Conservation (phyloP, 53 echinoderm and acorn worm species). For the Hippasteria phrygiana region DNA sequence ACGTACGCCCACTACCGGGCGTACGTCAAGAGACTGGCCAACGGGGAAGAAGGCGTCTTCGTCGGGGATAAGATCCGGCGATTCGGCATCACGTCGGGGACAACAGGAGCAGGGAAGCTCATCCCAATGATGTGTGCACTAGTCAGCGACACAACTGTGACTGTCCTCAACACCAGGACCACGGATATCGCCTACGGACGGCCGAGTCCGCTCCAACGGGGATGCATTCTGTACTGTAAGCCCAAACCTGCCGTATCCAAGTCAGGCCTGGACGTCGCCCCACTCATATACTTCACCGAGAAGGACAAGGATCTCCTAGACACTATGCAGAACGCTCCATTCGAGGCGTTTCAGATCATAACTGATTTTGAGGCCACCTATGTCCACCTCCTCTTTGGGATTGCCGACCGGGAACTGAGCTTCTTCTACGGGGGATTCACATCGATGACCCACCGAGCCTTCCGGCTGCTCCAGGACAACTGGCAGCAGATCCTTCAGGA, state of each 20-base stretch:
- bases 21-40: constrained; percentile 54
- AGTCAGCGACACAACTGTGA: background rate
- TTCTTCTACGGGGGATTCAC: background rate
- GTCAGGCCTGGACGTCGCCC: constrained; percentile 50
- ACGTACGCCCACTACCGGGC: constrained; percentile 54
- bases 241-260: constrained; percentile 18
- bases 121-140: background rate
- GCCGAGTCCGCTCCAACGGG: constrained; percentile 59
- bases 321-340: background rate
- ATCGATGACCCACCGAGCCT: constrained; percentile 6
- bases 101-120: constrained; percentile 68
- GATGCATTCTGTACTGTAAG: constrained; percentile 53
- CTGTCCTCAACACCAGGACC: background rate
- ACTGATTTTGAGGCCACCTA: constrained; percentile 59
- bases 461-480: constrained; percentile 36
- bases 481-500: constrained; percentile 34
- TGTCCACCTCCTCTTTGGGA: constrained; percentile 31
- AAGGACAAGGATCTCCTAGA: background rate
- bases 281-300: constrained; percentile 22
- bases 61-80: constrained; percentile 23
- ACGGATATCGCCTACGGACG: constrained; percentile 27
- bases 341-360: constrained; percentile 4
- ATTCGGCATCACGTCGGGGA: constrained; percentile 72
- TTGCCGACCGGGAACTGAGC: background rate
- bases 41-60: constrained; percentile 67